Percentiles rank a stretch among this genome's conserved stretches.
These are phyloP conservation scores for Tetrax tetrax DNA, from an alignment of 2,113 vertebrate genomes.

Conservation along the genomic window DNA sequence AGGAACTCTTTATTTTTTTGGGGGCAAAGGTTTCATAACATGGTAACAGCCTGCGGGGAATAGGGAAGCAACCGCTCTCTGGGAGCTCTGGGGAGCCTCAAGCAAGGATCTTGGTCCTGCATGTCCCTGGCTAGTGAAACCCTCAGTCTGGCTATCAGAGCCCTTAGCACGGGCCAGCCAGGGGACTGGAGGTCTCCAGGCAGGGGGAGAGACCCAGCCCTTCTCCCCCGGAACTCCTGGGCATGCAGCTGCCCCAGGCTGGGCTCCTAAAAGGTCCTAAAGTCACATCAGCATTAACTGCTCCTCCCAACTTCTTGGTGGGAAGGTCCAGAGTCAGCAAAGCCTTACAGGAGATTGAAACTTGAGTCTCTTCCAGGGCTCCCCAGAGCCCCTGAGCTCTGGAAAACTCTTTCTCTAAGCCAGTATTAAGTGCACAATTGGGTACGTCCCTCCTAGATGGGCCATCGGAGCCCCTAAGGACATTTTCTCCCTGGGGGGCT, in stretches of 20 bases:
- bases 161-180: fast-evolving
- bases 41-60: background rate
- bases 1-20: constrained; percentile 21
- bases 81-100: background rate
- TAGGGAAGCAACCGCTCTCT: fast-evolving
- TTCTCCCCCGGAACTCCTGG: background rate
- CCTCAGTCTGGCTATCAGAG: background rate
- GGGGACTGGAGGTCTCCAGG: background rate
- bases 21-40: background rate
- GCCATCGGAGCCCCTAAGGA: background rate
- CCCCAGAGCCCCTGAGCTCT: background rate
- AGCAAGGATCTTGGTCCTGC: background rate
- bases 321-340: background rate
- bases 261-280: background rate
- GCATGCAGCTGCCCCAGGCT: background rate
- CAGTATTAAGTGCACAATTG: background rate
- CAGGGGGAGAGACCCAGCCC: background rate
- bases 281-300: background rate
- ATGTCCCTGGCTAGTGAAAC: background rate
- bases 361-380: constrained; percentile 33
- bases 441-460: background rate
- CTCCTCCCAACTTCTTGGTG: background rate
- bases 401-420: background rate
- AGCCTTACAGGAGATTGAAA: constrained; percentile 47
- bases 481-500: background rate